Percentiles rank a stretch among this genome's conserved stretches.
These are phyloP conservation scores for Enteromius treurensis DNA, from an alignment of 2,797 vertebrate genomes.

Conservation along the genomic window DNA sequence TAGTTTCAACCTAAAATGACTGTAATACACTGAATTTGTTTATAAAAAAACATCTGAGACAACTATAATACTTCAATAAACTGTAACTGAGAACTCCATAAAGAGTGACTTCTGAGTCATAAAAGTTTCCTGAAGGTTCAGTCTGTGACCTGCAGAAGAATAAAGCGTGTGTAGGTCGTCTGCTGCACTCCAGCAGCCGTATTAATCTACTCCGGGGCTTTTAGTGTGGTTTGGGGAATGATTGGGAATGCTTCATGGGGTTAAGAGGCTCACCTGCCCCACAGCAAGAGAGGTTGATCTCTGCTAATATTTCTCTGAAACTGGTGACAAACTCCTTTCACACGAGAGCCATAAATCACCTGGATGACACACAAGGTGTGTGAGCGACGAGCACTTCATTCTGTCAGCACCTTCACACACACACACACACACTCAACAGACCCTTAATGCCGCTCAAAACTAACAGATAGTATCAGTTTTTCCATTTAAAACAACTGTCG, in stretches of 20 bases:
- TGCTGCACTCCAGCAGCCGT: conserved; percentile 27
- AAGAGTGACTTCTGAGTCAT: background rate
- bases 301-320: conserved; percentile 73
- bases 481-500: background rate
- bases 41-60: background rate
- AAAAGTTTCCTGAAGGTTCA: background rate
- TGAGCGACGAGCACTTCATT: conserved; percentile 62
- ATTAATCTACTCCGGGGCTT: conserved; percentile 33
- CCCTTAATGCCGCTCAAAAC: background rate
- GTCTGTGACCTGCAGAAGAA: background rate
- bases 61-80: background rate
- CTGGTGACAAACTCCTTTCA: conserved; percentile 67
- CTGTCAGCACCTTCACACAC: conserved; percentile 19
- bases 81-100: background rate
- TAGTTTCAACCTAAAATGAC: background rate
- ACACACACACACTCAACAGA: conserved; percentile 8
- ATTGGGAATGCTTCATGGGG: conserved; percentile 35
- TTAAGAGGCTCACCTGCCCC: conserved; percentile 65
- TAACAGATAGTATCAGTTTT: background rate
- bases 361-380: conserved; percentile 75
- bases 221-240: conserved; percentile 32
- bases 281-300: conserved; percentile 69
- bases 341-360: conserved; percentile 69
- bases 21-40: background rate
- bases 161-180: conserved; percentile 17